These are phyloP conservation scores for Parnassius mnemosyne DNA, from an alignment of 2,888 invertebrate species.

Conservation along the genomic window DNA sequence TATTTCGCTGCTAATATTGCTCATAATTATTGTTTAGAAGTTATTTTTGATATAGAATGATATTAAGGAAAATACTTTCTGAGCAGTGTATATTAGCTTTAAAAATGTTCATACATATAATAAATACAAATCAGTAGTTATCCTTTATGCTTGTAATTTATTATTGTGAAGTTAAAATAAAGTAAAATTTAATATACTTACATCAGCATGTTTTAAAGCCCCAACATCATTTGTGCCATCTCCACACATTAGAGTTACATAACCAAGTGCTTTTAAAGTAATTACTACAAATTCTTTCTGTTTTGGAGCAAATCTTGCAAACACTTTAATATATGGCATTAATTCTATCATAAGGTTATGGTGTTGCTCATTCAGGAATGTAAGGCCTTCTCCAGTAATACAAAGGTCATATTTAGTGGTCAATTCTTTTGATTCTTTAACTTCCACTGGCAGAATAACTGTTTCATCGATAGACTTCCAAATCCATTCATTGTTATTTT, in stretches of 20 bases:
- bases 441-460: constrained; percentile 76
- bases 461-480: constrained; percentile 90
- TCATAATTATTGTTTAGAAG: no score
- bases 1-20: no score
- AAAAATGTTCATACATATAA: no score
- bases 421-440: constrained; percentile 77
- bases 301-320: constrained; percentile 98
- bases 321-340: constrained; percentile 93
- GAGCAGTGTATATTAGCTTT: no score
- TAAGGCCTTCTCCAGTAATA: constrained; percentile 95
- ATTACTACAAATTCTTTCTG: constrained; percentile 98
- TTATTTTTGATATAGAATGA: no score
- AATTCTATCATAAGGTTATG: constrained; percentile 84
- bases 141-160: no score
- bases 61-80: no score
- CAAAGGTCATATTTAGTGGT: constrained; percentile 92
- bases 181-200: constrained; percentile 69
- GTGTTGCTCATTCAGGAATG: constrained; percentile 83
- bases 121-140: no score
- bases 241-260: constrained; percentile 98
- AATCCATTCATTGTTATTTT: constrained; percentile 78
- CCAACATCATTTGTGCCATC: constrained; percentile 99
- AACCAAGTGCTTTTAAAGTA: constrained; percentile 92
- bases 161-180: no score
- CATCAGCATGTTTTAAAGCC: constrained; percentile 98